phyloP scores from a whole-genome alignment of 1,140 invertebrate genomes.

The Yoshiicerus persimilis region DNA sequence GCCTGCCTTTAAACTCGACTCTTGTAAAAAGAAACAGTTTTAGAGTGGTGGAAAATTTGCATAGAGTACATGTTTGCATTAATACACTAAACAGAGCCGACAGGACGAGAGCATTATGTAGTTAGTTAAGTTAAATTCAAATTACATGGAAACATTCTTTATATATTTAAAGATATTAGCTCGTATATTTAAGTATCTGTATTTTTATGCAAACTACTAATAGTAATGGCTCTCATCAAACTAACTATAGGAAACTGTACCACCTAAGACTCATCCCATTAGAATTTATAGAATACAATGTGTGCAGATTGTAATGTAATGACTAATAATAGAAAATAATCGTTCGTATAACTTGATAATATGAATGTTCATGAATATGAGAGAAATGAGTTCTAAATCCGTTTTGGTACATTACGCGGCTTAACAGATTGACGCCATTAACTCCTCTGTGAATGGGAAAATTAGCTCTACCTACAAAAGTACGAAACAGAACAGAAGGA shows the following conservation, averaged over 20 bases:
- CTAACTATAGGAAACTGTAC: background rate
- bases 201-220: background rate
- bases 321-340: slow-evolving; percentile 9
- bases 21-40: slow-evolving; percentile 19
- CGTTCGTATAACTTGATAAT: background rate
- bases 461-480: background rate
- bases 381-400: slow-evolving; percentile 26
- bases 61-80: slow-evolving; percentile 15
- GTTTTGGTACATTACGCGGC: slow-evolving; percentile 2
- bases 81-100: slow-evolving; percentile 19
- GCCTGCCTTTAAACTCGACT: background rate
- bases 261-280: background rate
- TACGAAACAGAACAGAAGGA: background rate
- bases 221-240: background rate
- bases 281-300: background rate
- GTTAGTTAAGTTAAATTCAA: background rate
- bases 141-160: background rate
- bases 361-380: slow-evolving; percentile 10
- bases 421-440: slow-evolving; percentile 20
- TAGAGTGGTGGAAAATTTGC: slow-evolving; percentile 28
- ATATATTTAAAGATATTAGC: background rate
- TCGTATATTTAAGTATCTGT: background rate
- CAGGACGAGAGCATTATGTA: background rate
- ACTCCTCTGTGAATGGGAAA: slow-evolving; percentile 4
- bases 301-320: background rate